Conservation (phyloP, 2,888 invertebrate species). For the Mongoloraphidia duomilia region DNA sequence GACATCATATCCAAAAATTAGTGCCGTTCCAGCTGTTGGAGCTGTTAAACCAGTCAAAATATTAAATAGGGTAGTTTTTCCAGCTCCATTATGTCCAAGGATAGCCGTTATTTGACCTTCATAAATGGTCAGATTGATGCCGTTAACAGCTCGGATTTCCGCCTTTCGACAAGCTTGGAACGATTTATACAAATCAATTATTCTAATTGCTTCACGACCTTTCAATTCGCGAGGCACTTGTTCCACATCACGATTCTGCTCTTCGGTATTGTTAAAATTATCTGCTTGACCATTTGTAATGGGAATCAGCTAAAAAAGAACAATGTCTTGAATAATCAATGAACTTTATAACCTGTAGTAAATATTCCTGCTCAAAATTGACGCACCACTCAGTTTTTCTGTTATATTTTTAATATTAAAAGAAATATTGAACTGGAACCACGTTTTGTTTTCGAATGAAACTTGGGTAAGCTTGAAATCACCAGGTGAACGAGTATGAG, state of each 20-base stretch:
- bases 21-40: slow-evolving; percentile 57
- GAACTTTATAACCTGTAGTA: too few species aligned
- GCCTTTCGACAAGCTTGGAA: slow-evolving; percentile 54
- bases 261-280: slow-evolving; percentile 33
- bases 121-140: slow-evolving; percentile 67
- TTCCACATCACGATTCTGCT: slow-evolving; percentile 50
- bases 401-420: too few species aligned
- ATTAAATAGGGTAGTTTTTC: slow-evolving; percentile 75
- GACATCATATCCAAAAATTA: slow-evolving; percentile 62
- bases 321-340: neutral
- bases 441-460: too few species aligned
- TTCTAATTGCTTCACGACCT: slow-evolving; percentile 60
- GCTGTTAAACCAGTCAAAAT: slow-evolving; percentile 69
- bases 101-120: slow-evolving; percentile 78
- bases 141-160: slow-evolving; percentile 59
- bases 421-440: too few species aligned
- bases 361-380: too few species aligned
- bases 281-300: slow-evolving; percentile 27
- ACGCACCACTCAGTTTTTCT: too few species aligned
- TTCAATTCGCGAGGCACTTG: slow-evolving; percentile 56
- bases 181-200: slow-evolving; percentile 57
- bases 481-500: too few species aligned
- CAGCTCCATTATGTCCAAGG: slow-evolving; percentile 75
- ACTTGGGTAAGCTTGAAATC: too few species aligned
- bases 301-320: slow-evolving; percentile 9